Conservation (phyloP, 2,888 invertebrate genomes). For the Drosophila macrospina region DNA sequence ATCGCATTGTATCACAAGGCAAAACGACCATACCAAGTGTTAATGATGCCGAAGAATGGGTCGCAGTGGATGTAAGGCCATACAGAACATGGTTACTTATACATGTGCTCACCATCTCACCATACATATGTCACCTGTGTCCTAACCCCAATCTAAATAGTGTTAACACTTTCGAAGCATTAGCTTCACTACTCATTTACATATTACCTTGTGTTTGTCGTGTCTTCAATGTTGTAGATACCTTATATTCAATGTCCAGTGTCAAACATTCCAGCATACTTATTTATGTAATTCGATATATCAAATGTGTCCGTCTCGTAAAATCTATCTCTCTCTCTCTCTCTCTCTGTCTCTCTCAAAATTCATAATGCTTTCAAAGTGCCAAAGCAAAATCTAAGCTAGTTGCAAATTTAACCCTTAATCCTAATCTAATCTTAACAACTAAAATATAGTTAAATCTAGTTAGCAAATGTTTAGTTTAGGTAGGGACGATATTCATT, state of each 20-base stretch:
- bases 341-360: conserved; percentile 15
- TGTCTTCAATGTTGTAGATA: conserved; percentile 59
- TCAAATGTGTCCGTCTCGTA: conserved; percentile 32
- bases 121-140: conserved; percentile 31
- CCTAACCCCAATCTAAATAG: conserved; percentile 36
- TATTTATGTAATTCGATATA: conserved; percentile 4
- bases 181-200: conserved; percentile 19
- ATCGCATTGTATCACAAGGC: conserved; percentile 96
- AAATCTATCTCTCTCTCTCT: conserved; percentile 1
- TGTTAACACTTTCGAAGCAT: conserved; percentile 28
- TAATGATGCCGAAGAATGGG: conserved; percentile 96
- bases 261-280: conserved; percentile 15
- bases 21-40: conserved; percentile 95
- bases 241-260: conserved; percentile 22
- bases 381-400: conserved; percentile 43
- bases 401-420: conserved; percentile 19
- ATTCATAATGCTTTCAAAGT: conserved; percentile 57
- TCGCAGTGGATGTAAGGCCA: conserved; percentile 91
- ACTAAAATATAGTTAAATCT: conserved; percentile 14
- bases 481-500: conserved; percentile 41
- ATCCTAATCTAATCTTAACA: conserved; percentile 44
- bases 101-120: conserved; percentile 49
- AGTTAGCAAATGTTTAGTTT: conserved; percentile 22
- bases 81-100: conserved; percentile 80
- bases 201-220: conserved; percentile 31